A percentile compares a stretch with the other conserved stretches of the same genome.
These are phyloP conservation scores for Pogona vitticeps DNA, from an alignment of 2,113 vertebrate species.

Conservation along the genomic window DNA sequence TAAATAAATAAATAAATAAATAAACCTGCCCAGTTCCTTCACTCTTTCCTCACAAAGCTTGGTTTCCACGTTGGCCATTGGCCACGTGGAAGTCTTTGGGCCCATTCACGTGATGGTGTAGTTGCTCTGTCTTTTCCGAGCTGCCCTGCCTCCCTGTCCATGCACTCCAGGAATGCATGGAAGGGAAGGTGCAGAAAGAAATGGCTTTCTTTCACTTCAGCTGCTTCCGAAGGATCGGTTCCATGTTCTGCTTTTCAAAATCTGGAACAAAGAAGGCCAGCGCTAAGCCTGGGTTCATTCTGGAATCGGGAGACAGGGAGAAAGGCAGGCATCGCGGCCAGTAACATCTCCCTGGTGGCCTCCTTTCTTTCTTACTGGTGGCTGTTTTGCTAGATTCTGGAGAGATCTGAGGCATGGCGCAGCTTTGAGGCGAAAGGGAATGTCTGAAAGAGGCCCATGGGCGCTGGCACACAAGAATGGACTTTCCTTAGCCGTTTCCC, in stretches of 20 bases:
- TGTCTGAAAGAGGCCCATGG: fast-evolving
- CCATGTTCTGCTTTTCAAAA: conserved; percentile 19
- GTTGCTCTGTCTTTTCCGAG: too few species aligned
- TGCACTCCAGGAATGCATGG: not conserved
- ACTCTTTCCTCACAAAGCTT: too few species aligned
- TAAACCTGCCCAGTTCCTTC: too few species aligned
- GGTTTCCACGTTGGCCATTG: too few species aligned
- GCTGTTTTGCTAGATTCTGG: not conserved
- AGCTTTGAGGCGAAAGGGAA: not conserved
- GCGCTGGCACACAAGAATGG: fast-evolving
- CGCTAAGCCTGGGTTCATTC: conserved; percentile 41
- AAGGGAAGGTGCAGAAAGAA: not conserved
- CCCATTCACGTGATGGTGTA: too few species aligned
- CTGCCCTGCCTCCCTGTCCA: not conserved
- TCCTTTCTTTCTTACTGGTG: conserved; percentile 31
- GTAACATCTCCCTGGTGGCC: not conserved
- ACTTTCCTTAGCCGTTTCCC: too few species aligned
- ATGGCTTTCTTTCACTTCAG: not conserved
- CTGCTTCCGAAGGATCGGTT: not conserved
- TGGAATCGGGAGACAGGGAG: conserved; percentile 52
- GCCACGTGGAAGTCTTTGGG: too few species aligned
- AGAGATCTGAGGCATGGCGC: conserved; percentile 3
- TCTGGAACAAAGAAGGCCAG: not conserved
- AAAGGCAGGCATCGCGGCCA: not conserved
- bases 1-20: too few species aligned